Base-by-base conservation (phyloP, 2,888 invertebrate genomes). In the Unio pictorum region DNA sequence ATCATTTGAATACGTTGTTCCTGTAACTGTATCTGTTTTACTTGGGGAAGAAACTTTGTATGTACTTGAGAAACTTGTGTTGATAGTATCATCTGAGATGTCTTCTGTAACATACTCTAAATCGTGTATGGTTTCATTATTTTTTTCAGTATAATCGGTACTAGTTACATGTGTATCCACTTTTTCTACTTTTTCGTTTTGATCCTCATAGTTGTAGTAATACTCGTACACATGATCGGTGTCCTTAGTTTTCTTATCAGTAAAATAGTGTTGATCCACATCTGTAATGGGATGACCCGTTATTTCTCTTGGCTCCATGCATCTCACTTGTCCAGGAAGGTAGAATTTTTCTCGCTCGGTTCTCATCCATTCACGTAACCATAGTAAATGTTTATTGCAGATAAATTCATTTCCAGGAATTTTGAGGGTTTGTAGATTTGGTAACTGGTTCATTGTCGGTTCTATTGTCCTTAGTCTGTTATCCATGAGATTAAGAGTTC, bases 321-420 rank as follows among this genome's bases (percentile, higher is more conserved):
- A 85, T 55, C 63, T 61, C 2, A 84, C 72, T 20, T 73, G 56
- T 15, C 71, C 68, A 11, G 74, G 68, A 20, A 76, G 67, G 11
- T 57, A 30, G 61, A 86, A 82, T 30, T 76, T 66, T 5, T 70
- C 59, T 26, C 72, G 71, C 34, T 79, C 67, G 8, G 69, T 67
- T 28, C 64, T 68, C 55, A 85, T 77, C 83, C 84, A 84, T 56
- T 78, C 93, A 8, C 94, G 92, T 0, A 96, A 91, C 95, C 95
- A 96, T 55, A 94, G 91, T 0, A 96, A 89, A 54, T 94, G 93
- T 85, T 95, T 95, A 87, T 96, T 94, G 84, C 96, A 96, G 72
- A 94, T 93, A 85, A 96, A 91, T 7, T 94, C 95, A 90, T 96
- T 96, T 64, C 92, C 93, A 28, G 95, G 93, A 81, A 96, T 92